Evolutionary conservation across 2,888 invertebrate genomes (phyloP), one percentile per base, ranked within the genome.

Genomic region (Macrophya annulata): DNA sequence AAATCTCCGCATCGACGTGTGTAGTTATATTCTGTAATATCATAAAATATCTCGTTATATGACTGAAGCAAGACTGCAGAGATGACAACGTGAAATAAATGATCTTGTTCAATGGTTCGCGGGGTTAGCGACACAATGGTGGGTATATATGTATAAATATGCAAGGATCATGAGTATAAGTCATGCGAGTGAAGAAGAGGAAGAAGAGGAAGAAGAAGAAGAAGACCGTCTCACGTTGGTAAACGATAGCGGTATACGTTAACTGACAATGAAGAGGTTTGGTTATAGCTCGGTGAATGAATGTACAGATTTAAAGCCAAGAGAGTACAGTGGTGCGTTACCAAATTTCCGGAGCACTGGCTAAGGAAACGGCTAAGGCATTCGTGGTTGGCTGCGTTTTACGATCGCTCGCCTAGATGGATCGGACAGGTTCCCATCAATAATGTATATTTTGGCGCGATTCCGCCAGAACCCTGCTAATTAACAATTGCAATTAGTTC

Each of bases 401-500:
- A 83, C 83, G 83, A 83, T 83, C 68, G 83, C 21, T 68, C 83
- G 71, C 83, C 83, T 68, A 85, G 86, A 86, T 86, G 86, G 85
- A 65, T 86, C 86, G 85, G 87, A 85, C 87, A 85, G 86, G 85
- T 85, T 89, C 79, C 87, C 90, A 92, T 92, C 91, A 90, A 92
- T 93, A 93, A 93, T 93, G 43, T 83, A 83, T 90, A 90, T 90
- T 87, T 87, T 86, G 87, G 87, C 87, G 87, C 91, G 92, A 91
- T 91, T 91, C 90, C 91, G 89, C 87, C 87, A 88, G 90, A 31
- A 90, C 90, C 88, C 87, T 90, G 89, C 90, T 92, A 93, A 93
- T 93, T 91, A 91, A 91, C 91, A 90, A 91, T 91, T 85, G 90
- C 90, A 90, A 92, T 93, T 93, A 92, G 93, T 93, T 92, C 90